Base-by-base conservation (phyloP, 1,140 invertebrate genomes). In the Contarinia nasturtii region DNA sequence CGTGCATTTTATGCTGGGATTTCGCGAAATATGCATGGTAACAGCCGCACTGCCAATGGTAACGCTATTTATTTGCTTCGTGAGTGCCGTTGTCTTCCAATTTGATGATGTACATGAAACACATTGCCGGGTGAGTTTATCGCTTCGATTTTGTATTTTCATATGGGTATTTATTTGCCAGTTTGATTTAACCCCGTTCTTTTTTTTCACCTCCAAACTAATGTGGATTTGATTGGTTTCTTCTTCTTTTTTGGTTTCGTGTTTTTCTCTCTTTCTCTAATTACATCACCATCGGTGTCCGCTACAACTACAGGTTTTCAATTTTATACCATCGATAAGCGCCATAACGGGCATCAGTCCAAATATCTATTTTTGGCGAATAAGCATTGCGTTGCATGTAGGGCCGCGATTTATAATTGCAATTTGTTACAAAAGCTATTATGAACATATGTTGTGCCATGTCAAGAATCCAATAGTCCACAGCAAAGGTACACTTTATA, bases 51-150 rank as follows among this genome's bases (percentile, higher is more conserved):
- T 89, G 64, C 86, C 86, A 34, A 67, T 88, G 48, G 66, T 79
- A 57, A 81, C 82, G 55, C 70, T 92, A 55, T 67, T 88, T 52
- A 73, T 85, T 61, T 92, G 86, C 68, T 86, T 91, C 60, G 65
- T 86, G 52, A 83, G 83, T 52, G 86, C 84, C 49, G 82, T 85
- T 59, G 78, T 88, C 60, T 91, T 87, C 65, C 84, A 88, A 64
- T 77, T 80, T 67, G 82, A 89, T 70, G 83, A 90, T 63, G 85
- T 91, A 57, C 87, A 90, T 60, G 86, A 89, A 72, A 90, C 87
- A 49, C 83, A 89, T 64, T 91, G 86, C 73, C 76, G 78, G 59
- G 87, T 91, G 72, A 76, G 77, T 71, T 27, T 27, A 27, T 27
- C n/a, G n/a, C n/a, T n/a, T 27, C 27, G 10, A 27, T 27, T 5